These are phyloP conservation scores for Hydractinia symbiolongicarpus DNA, from an alignment of 30 jellyfish, hydroid and myxozoan genomes.

Conservation along the genomic window DNA sequence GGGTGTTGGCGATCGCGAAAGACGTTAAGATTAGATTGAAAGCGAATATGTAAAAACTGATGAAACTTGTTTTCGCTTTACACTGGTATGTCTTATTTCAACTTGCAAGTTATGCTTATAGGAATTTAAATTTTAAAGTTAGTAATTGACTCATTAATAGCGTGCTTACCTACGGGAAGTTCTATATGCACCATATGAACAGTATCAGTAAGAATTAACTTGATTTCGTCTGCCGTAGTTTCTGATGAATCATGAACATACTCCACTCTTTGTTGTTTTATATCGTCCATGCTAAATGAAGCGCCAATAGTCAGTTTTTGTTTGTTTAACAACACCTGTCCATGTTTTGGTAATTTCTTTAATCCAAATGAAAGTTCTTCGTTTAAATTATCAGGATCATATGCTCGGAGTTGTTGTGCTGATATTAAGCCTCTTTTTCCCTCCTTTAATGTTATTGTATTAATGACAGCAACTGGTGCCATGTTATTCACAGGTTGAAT, in stretches of 20 bases:
- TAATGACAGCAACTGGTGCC: conserved; percentile 63
- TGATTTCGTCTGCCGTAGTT: conserved; percentile 53
- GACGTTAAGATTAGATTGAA: too few relatives aligned
- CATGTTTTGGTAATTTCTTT: conserved; percentile 57
- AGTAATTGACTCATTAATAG: too few relatives aligned
- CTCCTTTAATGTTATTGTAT: conserved; percentile 61
- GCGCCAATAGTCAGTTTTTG: conserved; percentile 55
- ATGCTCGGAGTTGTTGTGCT: conserved; percentile 38
- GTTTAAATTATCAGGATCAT: conserved; percentile 66
- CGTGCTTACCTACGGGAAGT: conserved; percentile 67
- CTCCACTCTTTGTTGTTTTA: conserved; percentile 39
- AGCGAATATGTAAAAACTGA: too few relatives aligned
- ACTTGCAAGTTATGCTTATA: too few relatives aligned
- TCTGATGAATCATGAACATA: conserved; percentile 90
- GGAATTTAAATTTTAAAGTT: too few relatives aligned
- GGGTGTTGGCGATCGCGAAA: too few relatives aligned
- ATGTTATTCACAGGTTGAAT: conserved; percentile 71
- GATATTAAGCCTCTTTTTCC: conserved; percentile 50
- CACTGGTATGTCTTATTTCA: too few relatives aligned
- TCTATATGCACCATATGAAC: conserved; percentile 45
- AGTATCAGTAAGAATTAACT: conserved; percentile 68
- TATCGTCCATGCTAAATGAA: conserved; percentile 51
- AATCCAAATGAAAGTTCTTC: conserved; percentile 55
- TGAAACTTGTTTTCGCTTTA: too few relatives aligned
- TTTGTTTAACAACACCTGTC: conserved; percentile 48